Evolutionary conservation across 2,888 invertebrate genomes (phyloP).

Genomic region (Germaria angustata): DNA sequence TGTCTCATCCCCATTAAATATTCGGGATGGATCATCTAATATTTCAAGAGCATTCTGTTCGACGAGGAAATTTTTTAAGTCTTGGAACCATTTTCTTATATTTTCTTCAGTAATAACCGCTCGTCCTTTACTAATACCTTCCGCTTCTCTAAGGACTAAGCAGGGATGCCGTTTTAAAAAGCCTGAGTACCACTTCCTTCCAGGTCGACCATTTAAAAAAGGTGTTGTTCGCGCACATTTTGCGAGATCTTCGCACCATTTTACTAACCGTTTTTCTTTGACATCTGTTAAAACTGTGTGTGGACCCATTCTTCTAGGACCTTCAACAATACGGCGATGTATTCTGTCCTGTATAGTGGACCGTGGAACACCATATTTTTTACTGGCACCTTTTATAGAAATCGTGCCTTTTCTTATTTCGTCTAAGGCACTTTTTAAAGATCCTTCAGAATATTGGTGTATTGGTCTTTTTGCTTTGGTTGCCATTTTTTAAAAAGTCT

Average conservation of each 20-base stretch:
- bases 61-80: not conserved
- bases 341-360: constrained; percentile 30
- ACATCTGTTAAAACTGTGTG: too few relatives aligned
- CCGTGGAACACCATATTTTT: constrained; percentile 34
- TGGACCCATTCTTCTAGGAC: constrained; percentile 27
- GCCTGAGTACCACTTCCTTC: constrained; percentile 16
- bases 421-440: not conserved
- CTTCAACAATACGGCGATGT: not conserved
- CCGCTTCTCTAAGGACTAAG: not conserved
- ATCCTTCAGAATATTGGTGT: not conserved
- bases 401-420: not conserved
- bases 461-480: not conserved
- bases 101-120: constrained; percentile 37
- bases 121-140: constrained; percentile 11
- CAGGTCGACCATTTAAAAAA: constrained; percentile 30
- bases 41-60: constrained; percentile 8
- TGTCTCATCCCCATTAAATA: constrained; percentile 47
- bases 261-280: constrained; percentile 14
- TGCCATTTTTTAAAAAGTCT: not conserved
- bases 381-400: constrained; percentile 24
- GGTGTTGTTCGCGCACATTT: constrained; percentile 30
- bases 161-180: constrained; percentile 19
- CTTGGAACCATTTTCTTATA: constrained; percentile 38
- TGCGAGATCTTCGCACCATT: constrained; percentile 28
- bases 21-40: constrained; percentile 22